Evolutionary conservation across 2,888 invertebrate genomes (phyloP), one percentile per base, ranked within the genome.

Genomic region (Orthosia gothica): DNA sequence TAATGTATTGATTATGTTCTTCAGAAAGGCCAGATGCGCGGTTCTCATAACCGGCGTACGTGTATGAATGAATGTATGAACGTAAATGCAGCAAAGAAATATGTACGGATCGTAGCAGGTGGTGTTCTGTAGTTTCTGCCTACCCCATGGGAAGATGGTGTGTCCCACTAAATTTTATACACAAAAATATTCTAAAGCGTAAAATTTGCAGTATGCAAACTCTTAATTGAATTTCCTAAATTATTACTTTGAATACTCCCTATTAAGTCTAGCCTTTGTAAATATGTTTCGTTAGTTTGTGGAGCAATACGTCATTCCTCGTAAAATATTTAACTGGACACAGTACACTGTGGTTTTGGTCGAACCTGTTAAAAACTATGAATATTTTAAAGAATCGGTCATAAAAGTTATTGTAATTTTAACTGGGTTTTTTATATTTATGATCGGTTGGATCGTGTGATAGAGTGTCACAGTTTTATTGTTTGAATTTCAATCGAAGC

Each of bases 291-390:
- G 20, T 47, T 55, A 64, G 77, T 62, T 50, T 55, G 40, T 40
- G 45, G 59, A 58, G 32, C 54, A 23, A 47, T 73, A 62, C 75
- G 54, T 47, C 58, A 74, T 57, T 72, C 47, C 50, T 80, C 45
- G 32, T 83, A 54, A 76, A 84, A 80, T 81, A 70, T 83, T 70
- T 40, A 66, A 63, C 52, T 32, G 16, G 18, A 68, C 62, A 18
- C 52, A 45, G 32, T 11, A 32, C 50, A 18, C 32, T 69, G 84
- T 20, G 76, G 82, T 63, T 76, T 82, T 40, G 55, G 67, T 18
- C 49, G 20, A n/a, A 45, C 54, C 84, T 81, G 85, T 76, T 55
- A 81, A 71, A 81, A 81, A 66, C 82, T 71, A 71, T 82, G 57
- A 84, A 82, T 81, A 81, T 80, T 81, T 74, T 55, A 83, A 77